These are phyloP conservation scores for Heliconius himera DNA, from an alignment of 1,140 invertebrate species.

Conservation along the genomic window DNA sequence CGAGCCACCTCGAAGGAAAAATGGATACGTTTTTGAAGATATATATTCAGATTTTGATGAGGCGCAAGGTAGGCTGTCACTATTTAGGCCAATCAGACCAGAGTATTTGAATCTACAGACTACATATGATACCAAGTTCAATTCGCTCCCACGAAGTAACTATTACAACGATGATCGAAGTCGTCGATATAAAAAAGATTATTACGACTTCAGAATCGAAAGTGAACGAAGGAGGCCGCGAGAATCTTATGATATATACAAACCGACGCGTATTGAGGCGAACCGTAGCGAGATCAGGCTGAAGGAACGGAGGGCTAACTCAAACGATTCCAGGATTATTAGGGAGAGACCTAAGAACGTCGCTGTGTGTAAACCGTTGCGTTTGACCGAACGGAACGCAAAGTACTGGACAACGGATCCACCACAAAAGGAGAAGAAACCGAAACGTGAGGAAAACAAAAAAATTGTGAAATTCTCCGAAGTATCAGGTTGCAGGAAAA, in stretches of 20 bases:
- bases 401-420: conserved; percentile 72
- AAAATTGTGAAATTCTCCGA: conserved; percentile 81
- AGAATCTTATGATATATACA: conserved; percentile 62
- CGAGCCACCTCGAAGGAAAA: conserved; percentile 65
- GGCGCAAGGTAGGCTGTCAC: conserved; percentile 69
- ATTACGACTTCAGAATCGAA: conserved; percentile 74
- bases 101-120: conserved; percentile 76
- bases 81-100: conserved; percentile 77
- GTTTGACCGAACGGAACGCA: conserved; percentile 62
- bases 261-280: conserved; percentile 41
- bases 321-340: conserved; percentile 33
- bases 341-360: conserved; percentile 64
- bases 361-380: conserved; percentile 70
- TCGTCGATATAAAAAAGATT: conserved; percentile 67
- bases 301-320: conserved; percentile 40
- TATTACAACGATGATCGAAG: conserved; percentile 63
- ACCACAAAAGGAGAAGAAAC: conserved; percentile 52
- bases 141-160: conserved; percentile 66
- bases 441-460: conserved; percentile 68
- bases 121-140: conserved; percentile 69
- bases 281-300: conserved; percentile 35
- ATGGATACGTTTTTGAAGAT: conserved; percentile 80
- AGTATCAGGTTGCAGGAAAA: conserved; percentile 77
- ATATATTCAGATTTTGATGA: conserved; percentile 78
- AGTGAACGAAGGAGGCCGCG: conserved; percentile 51